Evolutionary conservation across 2,797 vertebrate genomes (phyloP), one percentile per base, ranked within the genome.

Genomic region (Acanthopagrus latus): DNA sequence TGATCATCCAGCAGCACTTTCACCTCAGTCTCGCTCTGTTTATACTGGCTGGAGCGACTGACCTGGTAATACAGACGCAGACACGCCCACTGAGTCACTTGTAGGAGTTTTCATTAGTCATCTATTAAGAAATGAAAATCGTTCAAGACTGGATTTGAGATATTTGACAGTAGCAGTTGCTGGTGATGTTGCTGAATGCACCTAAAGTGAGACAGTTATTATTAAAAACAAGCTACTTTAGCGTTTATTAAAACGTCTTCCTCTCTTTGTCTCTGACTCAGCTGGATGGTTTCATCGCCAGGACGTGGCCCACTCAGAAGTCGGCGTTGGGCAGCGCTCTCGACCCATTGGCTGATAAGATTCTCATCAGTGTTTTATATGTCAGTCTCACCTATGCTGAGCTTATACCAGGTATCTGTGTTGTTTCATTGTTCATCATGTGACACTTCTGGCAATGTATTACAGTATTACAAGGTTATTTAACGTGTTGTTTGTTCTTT

Each of bases 261-360:
- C 0, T 67, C 20, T 57, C 9, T 20, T 55, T 27, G 3, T 64
- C 38, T 74, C 1, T 55, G 0, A 38, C 90, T 81, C 91, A 99
- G 98, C 71, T 99, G 95, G 98, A 99, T 46, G 98, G 98, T 72
- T 99, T 96, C 91, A 99, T 99, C 69, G 98, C 98, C 81, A 96
- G 98, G 78, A 99, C 97, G 54, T 99, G 98, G 98, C 96, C 97
- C 81, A 97, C 92, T 88, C 98, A 99, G 87, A 99, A 99, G 88
- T 99, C 98, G 0, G 98, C 96, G 4, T 74, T 99, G 94, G 98
- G 98, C 90, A 99, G 98, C 59, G 98, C 97, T 89, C 96, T 99
- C 3, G 98, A 99, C 91, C 98, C 98, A 21, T 82, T 99, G 92
- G 98, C 98, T 54, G 98, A 99, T 92, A 99, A 99, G 95, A 97